Base-by-base conservation (phyloP, 2,888 invertebrate genomes). In the Aleiodes testaceus region DNA sequence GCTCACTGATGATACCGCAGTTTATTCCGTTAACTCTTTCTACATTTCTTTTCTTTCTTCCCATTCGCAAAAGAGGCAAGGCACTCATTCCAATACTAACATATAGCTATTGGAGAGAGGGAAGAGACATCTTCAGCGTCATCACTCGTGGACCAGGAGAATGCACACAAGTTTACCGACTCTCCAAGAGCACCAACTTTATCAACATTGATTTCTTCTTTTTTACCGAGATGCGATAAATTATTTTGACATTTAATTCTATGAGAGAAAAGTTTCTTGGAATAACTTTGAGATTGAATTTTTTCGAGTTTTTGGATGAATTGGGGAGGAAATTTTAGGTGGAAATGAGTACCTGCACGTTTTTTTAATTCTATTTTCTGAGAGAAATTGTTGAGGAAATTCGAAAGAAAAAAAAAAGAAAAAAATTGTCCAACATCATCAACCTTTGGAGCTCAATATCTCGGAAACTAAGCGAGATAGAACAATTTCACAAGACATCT, bases 201-300 rank as follows among this genome's bases (percentile, higher is more conserved):
- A 61, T 36, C 61, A 44, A 20, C 61, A 20, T 44, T 42, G 30
- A 20, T 18, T 63, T 59, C 59, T 5, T 6, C n/a, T 11, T 44
- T 6, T 59, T 59, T 63, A 63, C 63, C 63, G 11, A 22, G 44
- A 63, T 20, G n/a, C 22, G 63, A 45, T 63, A 59, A 59, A 18
- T 26, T 26, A 26, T 26, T 26, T 26, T 26, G 26, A 26, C 5
- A 2, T 26, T 26, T 26, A 5, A 26, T 26, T 6, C 2, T 36
- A 11, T 36, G 7, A 36, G 36, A 36, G 11, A 36, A 9, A 9
- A 2, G 36, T 36, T 36, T 36, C 9, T 9, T 36, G 36, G 11
- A 36, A 36, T 9, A 36, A 36, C 6, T 36, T 36, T 36, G 6
- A 9, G 7, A 20, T 20, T 3, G 18, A 20, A 4, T 22, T 22